Base-by-base conservation (phyloP, 2,797 vertebrate species). In the Typhlichthys subterraneus region DNA sequence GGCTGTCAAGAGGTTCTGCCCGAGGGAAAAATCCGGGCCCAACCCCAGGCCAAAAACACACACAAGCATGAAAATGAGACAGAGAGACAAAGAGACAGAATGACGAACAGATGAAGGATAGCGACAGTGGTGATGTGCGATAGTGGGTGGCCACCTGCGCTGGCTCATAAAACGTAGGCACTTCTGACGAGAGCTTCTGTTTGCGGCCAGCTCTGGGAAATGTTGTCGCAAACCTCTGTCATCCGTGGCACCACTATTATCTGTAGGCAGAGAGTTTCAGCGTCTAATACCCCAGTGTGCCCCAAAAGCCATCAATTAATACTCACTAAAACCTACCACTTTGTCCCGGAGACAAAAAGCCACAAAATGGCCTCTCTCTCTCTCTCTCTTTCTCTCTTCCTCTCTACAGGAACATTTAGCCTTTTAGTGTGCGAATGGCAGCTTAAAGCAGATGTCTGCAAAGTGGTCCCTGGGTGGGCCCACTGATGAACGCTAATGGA, bases 401-500 rank as follows among this genome's bases (percentile, higher is more conserved):
- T 69, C 83, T 72, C 61, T 63, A 65, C 76, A 76, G 80, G 80
- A 88, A 70, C 78, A 81, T 82, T 77, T 77, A 69, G 77, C 81
- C 85, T 88, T 88, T 87, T 83, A 89, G 82, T 64, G 70, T 70
- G 76, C 73, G 73, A 63, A 63, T 58, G 68, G 72, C 76, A 70
- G 80, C 61, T 76, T 83, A 81, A 85, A 91, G 85, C 88, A 89
- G 88, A 91, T 89, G 88, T 89, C 81, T 77, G 79, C 81, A 87
- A 91, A 91, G 87, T 89, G 87, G 79, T 90, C 87, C 87, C 90
- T 81, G 53, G 80, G 88, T 80, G 80, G 84, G 76, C 54, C 57
- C 72, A 71, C 86, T 89, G 88, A 89, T 90, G 88, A 93, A 90
- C 87, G 82, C 85, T 91, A 91, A 93, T 93, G 90, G 88, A 91